Base-by-base conservation (phyloP, 2,113 vertebrate genomes). In the Cathartes aura region DNA sequence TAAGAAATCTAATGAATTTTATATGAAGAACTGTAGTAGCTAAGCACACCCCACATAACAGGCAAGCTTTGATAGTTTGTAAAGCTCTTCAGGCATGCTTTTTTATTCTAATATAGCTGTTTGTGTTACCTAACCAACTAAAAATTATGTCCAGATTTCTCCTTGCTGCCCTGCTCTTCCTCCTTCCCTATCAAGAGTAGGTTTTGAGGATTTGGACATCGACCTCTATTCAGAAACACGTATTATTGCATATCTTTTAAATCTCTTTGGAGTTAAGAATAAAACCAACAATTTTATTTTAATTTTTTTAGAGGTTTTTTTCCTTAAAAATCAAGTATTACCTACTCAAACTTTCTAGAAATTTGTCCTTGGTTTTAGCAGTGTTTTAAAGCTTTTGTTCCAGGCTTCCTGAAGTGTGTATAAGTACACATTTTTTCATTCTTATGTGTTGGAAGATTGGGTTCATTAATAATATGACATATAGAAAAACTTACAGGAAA, bases 1-100 rank as follows among this genome's bases (percentile, higher is more conserved):
- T 81, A 89, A 89, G 93, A 94, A 87, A 89, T 86, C 38, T 26
- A 59, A 73, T 89, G 58, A 89, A 81, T 38, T 75, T 97, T 53
- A 56, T 59, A 38, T 91, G 48, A 93, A 90, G 52, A 90, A 66
- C 18, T 30, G 5, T 62, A 82, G 55, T 43, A 82, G 53, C 38
- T 60, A 86, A 73, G 43, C 32, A 82, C 32, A 62, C 21, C 8
- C 48, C 43, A 58, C 60, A 20, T 91, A 81, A 42, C 23, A 93
- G 80, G 30, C 56, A 92, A 55, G 26, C 34, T 96, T 87, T 93
- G 60, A 50, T 23, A 73, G 48, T 76, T 96, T 90, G 71, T 75
- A 89, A 95, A 95, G 75, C 68, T 95, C 86, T 96, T 45, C n/a
- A 60, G 75, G 58, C 27, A 82, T 0, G 0, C 40, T 75, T 73